Evolutionary conservation across 2,888 invertebrate genomes (phyloP).

Genomic region (Volucella bombylans): DNA sequence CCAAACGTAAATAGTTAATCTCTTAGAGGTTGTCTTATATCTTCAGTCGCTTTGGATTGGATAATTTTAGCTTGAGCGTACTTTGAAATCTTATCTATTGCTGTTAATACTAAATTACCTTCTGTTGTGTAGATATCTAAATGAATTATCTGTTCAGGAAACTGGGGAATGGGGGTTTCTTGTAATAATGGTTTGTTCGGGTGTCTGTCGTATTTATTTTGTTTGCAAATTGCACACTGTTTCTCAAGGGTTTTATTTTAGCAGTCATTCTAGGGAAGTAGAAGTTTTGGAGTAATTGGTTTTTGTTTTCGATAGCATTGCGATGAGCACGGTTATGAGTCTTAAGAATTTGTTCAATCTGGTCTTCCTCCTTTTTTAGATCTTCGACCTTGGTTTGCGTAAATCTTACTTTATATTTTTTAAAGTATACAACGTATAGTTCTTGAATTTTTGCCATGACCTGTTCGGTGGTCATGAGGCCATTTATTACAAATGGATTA

Average conservation of each 20-base stretch:
- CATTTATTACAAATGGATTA: too few species aligned
- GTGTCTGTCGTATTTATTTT: slow-evolving; percentile 47
- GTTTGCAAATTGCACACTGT: slow-evolving; percentile 31
- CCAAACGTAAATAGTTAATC: slow-evolving; percentile 55
- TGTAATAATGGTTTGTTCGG: slow-evolving; percentile 34
- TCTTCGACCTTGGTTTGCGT: too few species aligned
- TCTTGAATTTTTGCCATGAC: too few species aligned
- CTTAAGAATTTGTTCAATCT: too few species aligned
- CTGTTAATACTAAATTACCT: slow-evolving; percentile 47
- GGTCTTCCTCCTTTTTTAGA: too few species aligned
- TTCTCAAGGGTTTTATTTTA: slow-evolving; percentile 25
- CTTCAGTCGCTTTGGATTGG: slow-evolving; percentile 41
- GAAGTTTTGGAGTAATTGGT: slow-evolving; percentile 41
- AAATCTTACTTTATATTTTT: too few species aligned
- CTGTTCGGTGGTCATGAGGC: too few species aligned
- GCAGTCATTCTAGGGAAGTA: slow-evolving; percentile 41
- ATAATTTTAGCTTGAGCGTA: slow-evolving; percentile 41
- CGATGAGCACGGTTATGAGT: too few species aligned
- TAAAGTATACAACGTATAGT: too few species aligned
- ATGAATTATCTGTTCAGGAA: slow-evolving; percentile 43
- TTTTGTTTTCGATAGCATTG: slow-evolving; percentile 2
- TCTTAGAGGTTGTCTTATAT: slow-evolving; percentile 54
- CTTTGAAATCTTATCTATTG: slow-evolving; percentile 66
- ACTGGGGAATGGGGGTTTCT: slow-evolving; percentile 41
- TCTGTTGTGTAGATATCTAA: slow-evolving; percentile 48